These are phyloP conservation scores for Cataglyphis altisquamis DNA, from an alignment of 2,888 invertebrate species.

Conservation along the genomic window DNA sequence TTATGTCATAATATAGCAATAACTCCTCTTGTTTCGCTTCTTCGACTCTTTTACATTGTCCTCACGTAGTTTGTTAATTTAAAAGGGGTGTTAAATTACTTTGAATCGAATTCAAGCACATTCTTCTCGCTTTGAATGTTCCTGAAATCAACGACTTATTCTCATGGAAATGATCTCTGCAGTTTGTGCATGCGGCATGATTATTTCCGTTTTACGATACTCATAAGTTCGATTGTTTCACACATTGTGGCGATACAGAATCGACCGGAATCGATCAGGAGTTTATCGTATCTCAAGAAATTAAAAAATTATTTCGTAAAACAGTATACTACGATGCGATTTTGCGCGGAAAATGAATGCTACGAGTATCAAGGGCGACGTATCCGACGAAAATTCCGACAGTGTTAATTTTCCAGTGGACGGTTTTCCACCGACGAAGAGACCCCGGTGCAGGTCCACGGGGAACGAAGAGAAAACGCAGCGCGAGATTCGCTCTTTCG, in stretches of 20 bases:
- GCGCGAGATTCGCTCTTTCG: slow-evolving; percentile 26
- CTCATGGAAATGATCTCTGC: slow-evolving; percentile 65
- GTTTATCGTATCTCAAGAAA: slow-evolving; percentile 31
- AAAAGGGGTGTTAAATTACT: neutral
- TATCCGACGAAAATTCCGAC: slow-evolving; percentile 81
- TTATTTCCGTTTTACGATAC: slow-evolving; percentile 58
- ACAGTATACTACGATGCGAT: slow-evolving; percentile 35
- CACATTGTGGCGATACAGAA: neutral
- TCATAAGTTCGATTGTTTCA: neutral
- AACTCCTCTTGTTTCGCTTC: neutral
- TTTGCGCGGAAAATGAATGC: slow-evolving; percentile 12
- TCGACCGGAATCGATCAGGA: slow-evolving; percentile 19
- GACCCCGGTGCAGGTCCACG: slow-evolving; percentile 60
- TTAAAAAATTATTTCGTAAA: slow-evolving; percentile 70
- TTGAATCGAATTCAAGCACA: slow-evolving; percentile 43
- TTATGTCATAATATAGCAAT: neutral
- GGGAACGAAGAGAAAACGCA: slow-evolving; percentile 68
- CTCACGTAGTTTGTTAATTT: neutral
- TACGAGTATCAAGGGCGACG: slow-evolving; percentile 66
- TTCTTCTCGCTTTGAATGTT: slow-evolving; percentile 21
- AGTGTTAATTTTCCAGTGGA: slow-evolving; percentile 83
- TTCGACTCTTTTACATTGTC: neutral
- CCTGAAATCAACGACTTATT: slow-evolving; percentile 64
- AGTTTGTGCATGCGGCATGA: slow-evolving; percentile 59
- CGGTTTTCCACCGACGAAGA: slow-evolving; percentile 78